These are phyloP conservation scores for Brachystomella parvula DNA, from an alignment of 1,140 invertebrate species.

Conservation along the genomic window DNA sequence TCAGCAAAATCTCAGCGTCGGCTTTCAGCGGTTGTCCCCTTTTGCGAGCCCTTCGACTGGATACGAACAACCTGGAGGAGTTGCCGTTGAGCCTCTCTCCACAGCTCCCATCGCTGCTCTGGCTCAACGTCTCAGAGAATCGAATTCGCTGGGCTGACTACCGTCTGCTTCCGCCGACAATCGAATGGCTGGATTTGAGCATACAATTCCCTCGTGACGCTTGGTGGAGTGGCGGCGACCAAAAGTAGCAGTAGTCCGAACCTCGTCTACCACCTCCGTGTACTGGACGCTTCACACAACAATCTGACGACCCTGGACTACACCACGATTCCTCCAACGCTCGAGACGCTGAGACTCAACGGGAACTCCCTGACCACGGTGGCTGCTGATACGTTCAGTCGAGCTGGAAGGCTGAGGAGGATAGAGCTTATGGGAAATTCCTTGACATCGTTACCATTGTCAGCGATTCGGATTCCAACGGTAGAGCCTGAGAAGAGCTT, in stretches of 20 bases:
- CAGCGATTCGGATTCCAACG: slow-evolving; percentile 63
- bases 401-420: slow-evolving; percentile 70
- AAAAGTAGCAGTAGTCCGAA: slow-evolving; percentile 10
- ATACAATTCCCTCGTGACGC: slow-evolving; percentile 65
- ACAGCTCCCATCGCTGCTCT: slow-evolving; percentile 61
- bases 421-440: slow-evolving; percentile 84
- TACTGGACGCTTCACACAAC: slow-evolving; percentile 78
- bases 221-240: slow-evolving; percentile 11
- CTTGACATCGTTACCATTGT: slow-evolving; percentile 68
- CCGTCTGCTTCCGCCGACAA: slow-evolving; percentile 72
- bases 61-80: slow-evolving; percentile 75
- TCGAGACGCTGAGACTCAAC: slow-evolving; percentile 79
- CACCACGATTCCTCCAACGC: slow-evolving; percentile 75
- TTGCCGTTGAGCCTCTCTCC: slow-evolving; percentile 52
- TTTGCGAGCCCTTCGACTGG: slow-evolving; percentile 72
- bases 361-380: slow-evolving; percentile 71
- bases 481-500: slow-evolving; percentile 52
- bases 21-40: slow-evolving; percentile 64
- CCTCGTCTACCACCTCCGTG: slow-evolving; percentile 32
- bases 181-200: slow-evolving; percentile 84
- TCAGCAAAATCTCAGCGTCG: slow-evolving; percentile 69
- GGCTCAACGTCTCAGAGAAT: slow-evolving; percentile 84
- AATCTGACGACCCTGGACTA: slow-evolving; percentile 67
- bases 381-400: slow-evolving; percentile 71
- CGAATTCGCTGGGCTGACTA: slow-evolving; percentile 81